Base-by-base conservation (phyloP, 1,140 invertebrate genomes). In the Drosophila gunungcola region DNA sequence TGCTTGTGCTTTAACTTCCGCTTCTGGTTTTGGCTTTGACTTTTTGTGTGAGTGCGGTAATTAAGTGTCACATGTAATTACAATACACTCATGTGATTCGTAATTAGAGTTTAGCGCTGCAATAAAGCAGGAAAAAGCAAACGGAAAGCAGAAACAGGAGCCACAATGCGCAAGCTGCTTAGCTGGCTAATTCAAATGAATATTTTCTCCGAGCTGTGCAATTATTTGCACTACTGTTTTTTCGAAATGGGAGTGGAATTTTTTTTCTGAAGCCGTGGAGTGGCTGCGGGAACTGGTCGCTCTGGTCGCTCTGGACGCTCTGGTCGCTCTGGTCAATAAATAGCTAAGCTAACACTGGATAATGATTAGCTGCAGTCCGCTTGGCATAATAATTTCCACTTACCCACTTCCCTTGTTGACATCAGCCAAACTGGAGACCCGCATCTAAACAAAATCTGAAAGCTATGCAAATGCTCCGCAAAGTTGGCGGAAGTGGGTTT, bases 41-140 rank as follows among this genome's bases (percentile, higher is more conserved):
- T 68, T 49, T 79, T 78, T 62, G 60, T 73, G 70, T 77, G 72
- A 88, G 75, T 89, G 84, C 67, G 67, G 83, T 88, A 88, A 88
- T 88, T 88, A 88, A 88, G 84, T 88, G 84, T 88, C 84, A 88
- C 84, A 89, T 84, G 84, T 88, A 88, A 88, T 88, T 88, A 89
- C 85, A 88, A 88, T 89, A 88, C 84, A 88, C 84, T 88, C 88
- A 88, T 85, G 81, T 80, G 84, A 80, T 88, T 83, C 89, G 80
- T 89, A 89, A 88, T 88, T 86, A 83, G 83, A 86, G 74, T 88
- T 86, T 79, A 85, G 83, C 82, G 57, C 51, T 73, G 84, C 76
- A 78, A 76, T 62, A 63, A 62, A 65, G 25, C 60, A 68, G 25
- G 64, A 51, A 51, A 51, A 34, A 43, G 34, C 36, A 46, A 41